Evolutionary conservation across 2,113 vertebrate species (phyloP), one percentile per base, ranked within the genome.

Genomic region (Origma solitaria): DNA sequence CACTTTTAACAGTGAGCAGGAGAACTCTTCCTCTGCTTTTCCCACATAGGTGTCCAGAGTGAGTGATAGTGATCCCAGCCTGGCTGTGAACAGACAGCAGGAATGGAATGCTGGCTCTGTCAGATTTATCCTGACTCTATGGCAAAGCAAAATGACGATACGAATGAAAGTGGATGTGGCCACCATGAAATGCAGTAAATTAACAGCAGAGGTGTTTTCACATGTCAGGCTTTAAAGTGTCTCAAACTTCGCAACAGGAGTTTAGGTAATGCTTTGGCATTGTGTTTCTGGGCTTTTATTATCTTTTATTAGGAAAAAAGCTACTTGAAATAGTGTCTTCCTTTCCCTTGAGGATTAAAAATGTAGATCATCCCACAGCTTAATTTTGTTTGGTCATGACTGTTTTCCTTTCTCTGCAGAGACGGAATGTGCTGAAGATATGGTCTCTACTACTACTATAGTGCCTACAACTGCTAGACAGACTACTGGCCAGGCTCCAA

Each of bases 401-500:
- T 49, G 15, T 77, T 83, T 75, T 66, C 5, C 47, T 83, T 91
- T 56, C 72, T 77, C 86, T 68, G 28, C 92, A 99, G 99, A 98
- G 94, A 99, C 98, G 0, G 77, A 95, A 24, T 99, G 99, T 90
- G 31, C 53, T 33, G 98, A 99, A 80, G 99, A 99, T 68, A 42
- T 53, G 44, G 35, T 95, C 21, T 88, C 97, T 13, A 78, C 87
- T 71, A 83, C 93, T 22, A 20, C 90, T 35, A 6, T 64, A 19
- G 78, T 28, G 7, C n/a, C 95, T 76, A 96, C 91, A 38, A 82
- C 97, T 12, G 22, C 90, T 24, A 95, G 89, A 44, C 96, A 88
- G 7, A 58, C 95, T 4, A 87, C 94, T 45, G 70, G 91, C 58
- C 96, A 79, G 7, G 75, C 82, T 53, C 94, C 98, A 42, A 53